These are phyloP conservation scores for Sebastes trivittatus DNA, from an alignment of 2,797 vertebrate genomes.

Conservation along the genomic window DNA sequence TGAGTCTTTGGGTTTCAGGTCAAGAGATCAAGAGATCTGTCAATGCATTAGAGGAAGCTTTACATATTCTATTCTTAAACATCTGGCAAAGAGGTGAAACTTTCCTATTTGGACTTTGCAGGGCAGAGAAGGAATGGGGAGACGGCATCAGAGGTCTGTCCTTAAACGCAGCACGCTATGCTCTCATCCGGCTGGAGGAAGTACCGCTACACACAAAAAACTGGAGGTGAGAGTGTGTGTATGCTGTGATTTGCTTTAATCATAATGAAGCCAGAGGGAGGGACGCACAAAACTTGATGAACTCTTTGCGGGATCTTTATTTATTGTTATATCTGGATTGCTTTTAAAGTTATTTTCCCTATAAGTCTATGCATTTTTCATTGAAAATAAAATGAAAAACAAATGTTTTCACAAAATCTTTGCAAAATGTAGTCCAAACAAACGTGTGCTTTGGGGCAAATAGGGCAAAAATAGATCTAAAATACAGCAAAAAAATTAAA, in stretches of 20 bases:
- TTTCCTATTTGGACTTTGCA: constrained; percentile 40
- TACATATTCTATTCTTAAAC: background rate
- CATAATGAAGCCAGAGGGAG: accelerated
- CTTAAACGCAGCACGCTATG: constrained; percentile 92
- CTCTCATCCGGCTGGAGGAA: constrained; percentile 91
- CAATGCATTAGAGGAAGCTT: no score
- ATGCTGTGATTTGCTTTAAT: background rate
- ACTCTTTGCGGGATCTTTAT: background rate
- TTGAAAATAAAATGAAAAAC: background rate
- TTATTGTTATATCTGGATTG: background rate
- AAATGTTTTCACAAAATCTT: background rate
- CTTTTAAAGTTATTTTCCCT: background rate
- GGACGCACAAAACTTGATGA: background rate
- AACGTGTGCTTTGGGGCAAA: background rate
- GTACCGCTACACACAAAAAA: constrained; percentile 93
- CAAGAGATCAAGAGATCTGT: background rate
- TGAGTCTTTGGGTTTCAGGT: constrained; percentile 71
- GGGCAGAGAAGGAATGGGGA: constrained; percentile 96
- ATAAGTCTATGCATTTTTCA: background rate
- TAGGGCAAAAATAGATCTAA: background rate
- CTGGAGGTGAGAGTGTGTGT: constrained; percentile 87
- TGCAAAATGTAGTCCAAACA: background rate
- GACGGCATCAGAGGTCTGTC: constrained; percentile 94
- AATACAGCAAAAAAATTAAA: background rate
- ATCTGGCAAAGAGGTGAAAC: background rate